Evolutionary conservation across 2,113 vertebrate species (phyloP), one percentile per base, ranked within the genome.

Genomic region (Nyctereutes procyonoides): DNA sequence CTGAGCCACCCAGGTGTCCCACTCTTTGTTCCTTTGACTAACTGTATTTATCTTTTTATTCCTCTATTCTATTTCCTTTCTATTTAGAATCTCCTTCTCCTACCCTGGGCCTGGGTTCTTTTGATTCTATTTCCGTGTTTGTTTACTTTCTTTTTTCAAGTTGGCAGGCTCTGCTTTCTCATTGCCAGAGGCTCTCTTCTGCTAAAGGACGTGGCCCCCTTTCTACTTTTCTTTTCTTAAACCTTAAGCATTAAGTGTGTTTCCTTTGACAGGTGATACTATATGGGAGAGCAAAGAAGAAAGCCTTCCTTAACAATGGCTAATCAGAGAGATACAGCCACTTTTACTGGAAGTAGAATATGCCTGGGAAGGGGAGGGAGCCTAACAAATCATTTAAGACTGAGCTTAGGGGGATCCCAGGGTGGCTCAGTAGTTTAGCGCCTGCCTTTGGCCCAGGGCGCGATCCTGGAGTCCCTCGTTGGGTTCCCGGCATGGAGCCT

Each of bases 341-440:
- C 56, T 95, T 92, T 95, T 93, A 12, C 83, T 92, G 48, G 55
- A 69, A 81, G 71, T 73, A 94, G 69, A n/a, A 71, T 69, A 51
- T 82, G n/a, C 86, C 12, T 16, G 43, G 51, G 43, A 74, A 67
- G 55, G 30, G n/a, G 63, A 80, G 17, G 17, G 13, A 85, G 13
- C 8, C 77, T 71, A 95, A 79, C 3, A 26, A 67, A 51, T 71
- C 67, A 77, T 56, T 91, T 77, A 94, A 92, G 65, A 65, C 26
- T 73, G 55, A 91, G 73, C 35, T 56, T 48, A 80, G 87, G 38
- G 38, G 38, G 38, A 38, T 38, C 38, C 38, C 38, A 3, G 38
- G 38, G 38, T 38, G 38, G 38, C 38, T 38, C 3, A 38, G 38
- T 4, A 4, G 38, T 38, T 38, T 38, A 38, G 38, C 38, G 3